Evolutionary conservation across 2,888 invertebrate species (phyloP).

Genomic region (Parapristionchus giblindavisi): DNA sequence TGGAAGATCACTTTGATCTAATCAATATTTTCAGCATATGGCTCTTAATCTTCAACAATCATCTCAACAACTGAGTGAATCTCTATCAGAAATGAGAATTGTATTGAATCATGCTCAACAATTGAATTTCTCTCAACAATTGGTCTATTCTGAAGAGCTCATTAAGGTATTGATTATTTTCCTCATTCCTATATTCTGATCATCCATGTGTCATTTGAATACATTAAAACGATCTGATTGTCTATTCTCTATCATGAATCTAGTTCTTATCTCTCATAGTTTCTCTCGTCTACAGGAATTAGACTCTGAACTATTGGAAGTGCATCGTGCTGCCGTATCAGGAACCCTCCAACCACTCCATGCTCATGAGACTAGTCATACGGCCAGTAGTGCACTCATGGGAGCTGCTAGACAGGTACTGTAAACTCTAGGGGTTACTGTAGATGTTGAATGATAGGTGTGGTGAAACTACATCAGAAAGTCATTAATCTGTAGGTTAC

Average conservation of each 20-base stretch:
- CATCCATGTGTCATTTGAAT: too few relatives aligned
- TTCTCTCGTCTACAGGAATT: constrained; percentile 70
- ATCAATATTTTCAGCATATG: constrained; percentile 48
- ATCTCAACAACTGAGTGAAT: constrained; percentile 75
- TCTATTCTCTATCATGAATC: not conserved
- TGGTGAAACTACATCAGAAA: constrained; percentile 78
- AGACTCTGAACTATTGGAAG: constrained; percentile 83
- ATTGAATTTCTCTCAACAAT: constrained; percentile 70
- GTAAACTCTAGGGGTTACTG: not conserved
- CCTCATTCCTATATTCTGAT: constrained; percentile 73
- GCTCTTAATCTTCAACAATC: constrained; percentile 59
- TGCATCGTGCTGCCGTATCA: constrained; percentile 79
- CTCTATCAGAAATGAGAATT: constrained; percentile 78
- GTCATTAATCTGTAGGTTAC: not conserved
- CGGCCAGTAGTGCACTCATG: constrained; percentile 17
- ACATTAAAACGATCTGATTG: not conserved
- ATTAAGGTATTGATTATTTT: constrained; percentile 44
- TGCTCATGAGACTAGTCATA: constrained; percentile 14
- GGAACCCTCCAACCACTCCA: constrained; percentile 45
- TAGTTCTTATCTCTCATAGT: not conserved
- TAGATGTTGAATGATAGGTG: constrained; percentile 75
- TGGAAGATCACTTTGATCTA: too few relatives aligned
- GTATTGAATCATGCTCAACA: constrained; percentile 77
- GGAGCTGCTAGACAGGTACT: constrained; percentile 30
- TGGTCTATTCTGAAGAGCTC: constrained; percentile 63